These are phyloP conservation scores for Accipiter cooperii DNA, from an alignment of 2,113 vertebrate genomes.

Conservation along the genomic window DNA sequence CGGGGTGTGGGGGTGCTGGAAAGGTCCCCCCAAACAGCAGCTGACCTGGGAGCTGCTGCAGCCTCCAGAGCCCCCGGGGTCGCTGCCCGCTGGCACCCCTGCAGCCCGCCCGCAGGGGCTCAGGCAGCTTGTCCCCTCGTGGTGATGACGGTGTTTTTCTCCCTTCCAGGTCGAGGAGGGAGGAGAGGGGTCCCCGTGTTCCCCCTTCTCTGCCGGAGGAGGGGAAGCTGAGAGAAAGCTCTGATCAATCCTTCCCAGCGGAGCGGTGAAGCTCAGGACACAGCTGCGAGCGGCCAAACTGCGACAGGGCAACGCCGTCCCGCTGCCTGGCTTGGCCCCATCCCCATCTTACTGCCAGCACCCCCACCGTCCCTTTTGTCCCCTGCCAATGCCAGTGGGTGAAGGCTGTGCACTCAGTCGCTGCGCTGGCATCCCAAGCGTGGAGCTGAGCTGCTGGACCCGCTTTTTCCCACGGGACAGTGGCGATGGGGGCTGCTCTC, in stretches of 20 bases:
- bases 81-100: fast-evolving
- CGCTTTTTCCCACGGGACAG: neutral
- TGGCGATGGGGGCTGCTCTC: constrained; percentile 73
- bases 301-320: neutral
- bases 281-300: fast-evolving
- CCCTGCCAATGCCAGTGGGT: constrained; percentile 4
- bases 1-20: too few relatives aligned
- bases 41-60: neutral
- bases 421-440: neutral
- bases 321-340: neutral
- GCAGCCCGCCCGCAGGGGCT: neutral
- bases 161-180: neutral
- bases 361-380: neutral
- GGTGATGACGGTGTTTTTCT: neutral
- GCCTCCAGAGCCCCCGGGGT: neutral
- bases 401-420: fast-evolving
- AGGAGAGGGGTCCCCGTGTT: neutral
- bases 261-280: neutral
- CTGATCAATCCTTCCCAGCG: fast-evolving
- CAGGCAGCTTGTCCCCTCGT: fast-evolving
- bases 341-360: neutral
- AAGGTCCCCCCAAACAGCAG: neutral
- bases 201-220: neutral
- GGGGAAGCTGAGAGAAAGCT: neutral
- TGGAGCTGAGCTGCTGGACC: neutral